Percentiles rank a stretch among this genome's conserved stretches.
Evolutionary conservation across 2,113 vertebrate genomes (phyloP).

Genomic region (Rhombomys opimus): DNA sequence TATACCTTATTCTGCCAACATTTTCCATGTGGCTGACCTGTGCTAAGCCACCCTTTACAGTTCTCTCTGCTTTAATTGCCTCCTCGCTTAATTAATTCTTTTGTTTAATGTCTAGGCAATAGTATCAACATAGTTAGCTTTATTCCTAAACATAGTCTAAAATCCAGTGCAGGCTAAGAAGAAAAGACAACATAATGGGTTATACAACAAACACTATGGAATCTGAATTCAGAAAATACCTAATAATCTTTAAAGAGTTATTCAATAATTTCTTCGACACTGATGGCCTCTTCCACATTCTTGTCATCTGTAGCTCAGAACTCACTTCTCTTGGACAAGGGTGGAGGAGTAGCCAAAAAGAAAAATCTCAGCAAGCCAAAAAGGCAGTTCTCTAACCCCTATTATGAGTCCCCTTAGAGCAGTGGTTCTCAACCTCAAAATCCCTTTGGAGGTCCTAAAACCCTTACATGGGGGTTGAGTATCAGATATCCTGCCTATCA

Average conservation of each 20-base stretch:
- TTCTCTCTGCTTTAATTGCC: slow-evolving; percentile 10
- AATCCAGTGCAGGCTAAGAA: not conserved
- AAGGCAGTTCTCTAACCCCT: not conserved
- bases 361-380: not conserved
- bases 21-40: slow-evolving; percentile 40
- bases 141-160: slow-evolving; percentile 43
- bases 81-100: slow-evolving; percentile 53
- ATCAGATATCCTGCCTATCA: not conserved
- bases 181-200: not conserved
- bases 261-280: not conserved
- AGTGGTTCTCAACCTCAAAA: not conserved
- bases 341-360: not conserved
- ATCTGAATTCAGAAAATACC: not conserved
- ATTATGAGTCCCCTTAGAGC: not conserved
- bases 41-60: slow-evolving; percentile 31
- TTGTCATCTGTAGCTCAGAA: not conserved
- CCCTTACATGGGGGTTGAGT: too few species aligned
- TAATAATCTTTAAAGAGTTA: not conserved
- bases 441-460: not conserved
- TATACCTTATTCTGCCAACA: not conserved
- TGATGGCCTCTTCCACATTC: not conserved
- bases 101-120: slow-evolving; percentile 54
- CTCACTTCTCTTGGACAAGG: not conserved
- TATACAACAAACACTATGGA: not conserved
- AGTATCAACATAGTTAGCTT: slow-evolving; percentile 51